phyloP scores from a whole-genome alignment of 1,140 invertebrate genomes.

The Bombus haemorrhoidalis region DNA sequence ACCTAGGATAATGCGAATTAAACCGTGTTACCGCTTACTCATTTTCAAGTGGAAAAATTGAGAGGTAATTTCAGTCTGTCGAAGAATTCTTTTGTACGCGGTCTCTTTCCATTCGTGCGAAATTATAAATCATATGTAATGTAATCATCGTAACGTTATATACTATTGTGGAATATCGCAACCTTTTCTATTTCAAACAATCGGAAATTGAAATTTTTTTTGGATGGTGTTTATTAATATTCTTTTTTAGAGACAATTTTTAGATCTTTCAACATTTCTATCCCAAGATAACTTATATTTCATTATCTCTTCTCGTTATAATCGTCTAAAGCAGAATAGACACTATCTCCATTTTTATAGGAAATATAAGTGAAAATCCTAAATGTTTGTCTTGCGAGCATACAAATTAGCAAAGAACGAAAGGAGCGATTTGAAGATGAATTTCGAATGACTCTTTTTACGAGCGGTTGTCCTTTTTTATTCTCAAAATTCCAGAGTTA shows the following conservation, averaged over 20 bases:
- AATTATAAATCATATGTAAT: background rate
- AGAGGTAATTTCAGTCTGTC: background rate
- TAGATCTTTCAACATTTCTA: no score
- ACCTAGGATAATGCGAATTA: slow-evolving; percentile 18
- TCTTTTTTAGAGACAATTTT: background rate
- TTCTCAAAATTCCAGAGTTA: background rate
- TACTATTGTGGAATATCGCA: background rate
- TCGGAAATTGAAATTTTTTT: background rate
- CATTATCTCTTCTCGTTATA: background rate
- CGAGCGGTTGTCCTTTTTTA: background rate
- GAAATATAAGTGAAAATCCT: background rate
- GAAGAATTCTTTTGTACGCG: background rate
- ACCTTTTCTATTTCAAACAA: background rate
- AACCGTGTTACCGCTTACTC: slow-evolving; percentile 25
- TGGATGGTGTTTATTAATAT: background rate
- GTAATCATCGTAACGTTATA: background rate
- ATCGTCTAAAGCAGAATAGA: background rate
- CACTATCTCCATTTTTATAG: background rate
- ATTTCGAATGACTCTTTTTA: background rate
- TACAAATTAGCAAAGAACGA: background rate
- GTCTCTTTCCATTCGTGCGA: background rate
- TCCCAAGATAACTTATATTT: background rate
- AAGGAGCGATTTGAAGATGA: background rate
- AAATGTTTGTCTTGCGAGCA: background rate
- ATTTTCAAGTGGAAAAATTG: slow-evolving; percentile 14